These are phyloP conservation scores for Acanthurus lineatus DNA, from an alignment of 2,797 vertebrate species.

Conservation along the genomic window DNA sequence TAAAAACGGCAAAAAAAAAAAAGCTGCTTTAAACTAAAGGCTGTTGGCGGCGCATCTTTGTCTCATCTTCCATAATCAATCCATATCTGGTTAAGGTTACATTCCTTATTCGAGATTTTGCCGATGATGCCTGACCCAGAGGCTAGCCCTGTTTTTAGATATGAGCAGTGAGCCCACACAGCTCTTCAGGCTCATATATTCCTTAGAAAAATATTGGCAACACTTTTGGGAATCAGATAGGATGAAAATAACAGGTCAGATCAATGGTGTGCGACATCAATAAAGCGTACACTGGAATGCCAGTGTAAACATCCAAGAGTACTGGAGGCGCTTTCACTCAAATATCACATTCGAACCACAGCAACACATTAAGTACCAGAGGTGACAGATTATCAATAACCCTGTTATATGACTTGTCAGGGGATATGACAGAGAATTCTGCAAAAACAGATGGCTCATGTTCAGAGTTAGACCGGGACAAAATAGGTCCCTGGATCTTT, in stretches of 20 bases:
- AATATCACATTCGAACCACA: slow-evolving; percentile 61
- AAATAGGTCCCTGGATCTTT: no score
- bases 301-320: slow-evolving; percentile 21
- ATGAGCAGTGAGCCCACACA: slow-evolving; percentile 29
- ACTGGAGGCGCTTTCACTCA: slow-evolving; percentile 54
- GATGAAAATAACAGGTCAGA: slow-evolving; percentile 50
- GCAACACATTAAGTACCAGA: slow-evolving; percentile 55
- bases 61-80: slow-evolving; percentile 9
- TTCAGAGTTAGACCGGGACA: no score
- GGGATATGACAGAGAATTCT: slow-evolving; percentile 54
- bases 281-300: slow-evolving; percentile 14
- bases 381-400: slow-evolving; percentile 79
- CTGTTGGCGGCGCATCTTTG: not conserved
- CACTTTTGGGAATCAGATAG: slow-evolving; percentile 1
- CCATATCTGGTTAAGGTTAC: slow-evolving; percentile 21
- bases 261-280: slow-evolving; percentile 30
- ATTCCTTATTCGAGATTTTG: slow-evolving; percentile 4
- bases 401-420: slow-evolving; percentile 74
- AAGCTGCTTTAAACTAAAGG: not conserved
- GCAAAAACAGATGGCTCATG: slow-evolving; percentile 18
- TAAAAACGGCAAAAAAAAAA: not conserved
- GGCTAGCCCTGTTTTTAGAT: slow-evolving; percentile 14
- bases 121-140: slow-evolving; percentile 4
- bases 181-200: not conserved
- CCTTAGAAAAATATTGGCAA: not conserved